Evolutionary conservation across 2,888 invertebrate genomes (phyloP).

Genomic region (Brachylomia viminalis): DNA sequence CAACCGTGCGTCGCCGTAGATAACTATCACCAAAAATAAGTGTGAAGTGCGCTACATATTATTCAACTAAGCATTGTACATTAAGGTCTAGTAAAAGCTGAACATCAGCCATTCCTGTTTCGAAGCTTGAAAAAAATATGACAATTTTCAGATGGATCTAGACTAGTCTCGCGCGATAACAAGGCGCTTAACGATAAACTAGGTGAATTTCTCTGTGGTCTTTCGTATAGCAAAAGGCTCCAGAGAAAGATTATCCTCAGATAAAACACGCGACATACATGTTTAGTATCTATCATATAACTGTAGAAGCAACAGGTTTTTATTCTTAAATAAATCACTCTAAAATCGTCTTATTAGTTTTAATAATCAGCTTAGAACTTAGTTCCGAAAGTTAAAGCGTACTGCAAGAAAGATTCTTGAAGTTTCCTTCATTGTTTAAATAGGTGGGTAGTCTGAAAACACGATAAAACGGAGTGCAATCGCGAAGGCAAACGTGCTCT

Average conservation of each 20-base stretch:
- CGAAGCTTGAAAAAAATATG: neutral
- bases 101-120: neutral
- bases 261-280: neutral
- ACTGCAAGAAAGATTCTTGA: slow-evolving; percentile 13
- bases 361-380: neutral
- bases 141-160: neutral
- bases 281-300: neutral
- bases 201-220: neutral
- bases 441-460: slow-evolving; percentile 27
- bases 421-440: slow-evolving; percentile 28
- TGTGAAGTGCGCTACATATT: neutral
- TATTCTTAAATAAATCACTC: neutral
- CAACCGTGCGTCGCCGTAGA: neutral
- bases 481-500: slow-evolving; percentile 23
- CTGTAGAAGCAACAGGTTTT: neutral
- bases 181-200: neutral
- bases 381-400: neutral
- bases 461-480: slow-evolving; percentile 27
- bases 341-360: neutral
- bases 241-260: neutral
- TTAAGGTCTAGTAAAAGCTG: neutral
- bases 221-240: neutral
- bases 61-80: neutral
- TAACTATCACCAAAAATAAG: neutral
- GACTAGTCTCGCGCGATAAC: neutral